These are phyloP conservation scores for Cygnus atratus DNA, from an alignment of 2,113 vertebrate species.

Conservation along the genomic window DNA sequence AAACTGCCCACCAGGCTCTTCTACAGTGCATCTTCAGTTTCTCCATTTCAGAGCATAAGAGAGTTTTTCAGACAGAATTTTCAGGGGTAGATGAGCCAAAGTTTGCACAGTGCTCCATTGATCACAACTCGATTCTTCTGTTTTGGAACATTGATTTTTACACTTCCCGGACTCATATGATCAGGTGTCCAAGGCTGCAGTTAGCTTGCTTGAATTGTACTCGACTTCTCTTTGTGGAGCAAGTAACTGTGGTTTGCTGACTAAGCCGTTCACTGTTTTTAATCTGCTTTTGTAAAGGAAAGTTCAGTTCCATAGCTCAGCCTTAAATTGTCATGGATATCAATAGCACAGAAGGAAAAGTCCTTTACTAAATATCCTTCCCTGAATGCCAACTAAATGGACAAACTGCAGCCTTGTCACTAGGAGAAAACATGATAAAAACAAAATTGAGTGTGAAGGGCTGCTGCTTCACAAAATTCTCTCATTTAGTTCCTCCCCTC, in stretches of 20 bases:
- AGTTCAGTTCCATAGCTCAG: conserved; percentile 24
- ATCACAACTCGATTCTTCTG: not conserved
- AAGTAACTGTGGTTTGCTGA: conserved; percentile 50
- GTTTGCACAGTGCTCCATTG: conserved; percentile 12
- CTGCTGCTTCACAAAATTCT: not conserved
- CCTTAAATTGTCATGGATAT: not conserved
- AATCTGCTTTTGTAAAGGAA: conserved; percentile 44
- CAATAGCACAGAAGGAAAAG: not conserved
- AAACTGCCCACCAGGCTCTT: not conserved
- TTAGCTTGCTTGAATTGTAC: conserved; percentile 29
- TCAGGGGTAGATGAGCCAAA: not conserved
- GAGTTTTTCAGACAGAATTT: conserved; percentile 7
- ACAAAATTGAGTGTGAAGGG: not conserved
- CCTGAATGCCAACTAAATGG: conserved; percentile 1
- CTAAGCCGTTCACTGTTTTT: conserved; percentile 12
- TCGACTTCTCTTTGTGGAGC: not conserved
- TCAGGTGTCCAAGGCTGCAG: conserved; percentile 40
- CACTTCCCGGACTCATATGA: not conserved
- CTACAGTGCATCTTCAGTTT: not conserved
- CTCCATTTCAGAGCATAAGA: not conserved
- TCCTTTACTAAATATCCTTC: not conserved
- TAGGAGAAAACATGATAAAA: not conserved
- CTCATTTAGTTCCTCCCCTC: not conserved
- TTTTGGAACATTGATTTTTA: conserved; percentile 47
- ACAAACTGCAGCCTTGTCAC: not conserved